Evolutionary conservation across 2,797 vertebrate genomes (phyloP).

Genomic region (Hippocampus kuda): DNA sequence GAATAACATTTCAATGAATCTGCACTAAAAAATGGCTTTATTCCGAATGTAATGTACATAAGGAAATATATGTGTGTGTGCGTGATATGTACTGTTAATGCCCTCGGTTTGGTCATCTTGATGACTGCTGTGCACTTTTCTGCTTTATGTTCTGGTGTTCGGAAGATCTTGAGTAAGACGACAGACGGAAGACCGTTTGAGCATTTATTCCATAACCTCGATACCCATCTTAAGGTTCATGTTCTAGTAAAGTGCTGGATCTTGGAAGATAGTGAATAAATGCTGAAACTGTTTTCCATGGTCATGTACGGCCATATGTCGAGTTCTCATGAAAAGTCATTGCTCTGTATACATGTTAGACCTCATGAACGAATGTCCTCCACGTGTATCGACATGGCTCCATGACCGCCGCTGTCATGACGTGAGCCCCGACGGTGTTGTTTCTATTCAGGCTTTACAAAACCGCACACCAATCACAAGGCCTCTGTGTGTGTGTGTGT

Average conservation of each 20-base stretch:
- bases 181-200: not conserved
- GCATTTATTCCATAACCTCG: not conserved
- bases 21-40: conserved; percentile 63
- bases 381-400: not conserved
- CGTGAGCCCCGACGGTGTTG: not conserved
- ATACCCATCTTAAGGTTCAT: not conserved
- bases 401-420: not conserved
- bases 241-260: no score
- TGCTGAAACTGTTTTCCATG: no score
- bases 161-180: not conserved
- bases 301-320: not conserved
- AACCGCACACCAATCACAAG: not conserved
- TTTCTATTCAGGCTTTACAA: conserved; percentile 3
- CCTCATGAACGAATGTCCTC: not conserved
- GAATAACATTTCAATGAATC: conserved; percentile 50
- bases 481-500: not conserved
- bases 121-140: conserved; percentile 3
- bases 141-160: not conserved
- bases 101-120: conserved; percentile 3
- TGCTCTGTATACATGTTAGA: not conserved
- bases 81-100: conserved; percentile 26
- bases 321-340: conserved; percentile 6
- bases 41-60: conserved; percentile 67
- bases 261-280: no score
- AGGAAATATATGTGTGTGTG: conserved; percentile 21